phyloP scores from a whole-genome alignment of 2,797 vertebrate species.

The Lateolabrax maculatus region DNA sequence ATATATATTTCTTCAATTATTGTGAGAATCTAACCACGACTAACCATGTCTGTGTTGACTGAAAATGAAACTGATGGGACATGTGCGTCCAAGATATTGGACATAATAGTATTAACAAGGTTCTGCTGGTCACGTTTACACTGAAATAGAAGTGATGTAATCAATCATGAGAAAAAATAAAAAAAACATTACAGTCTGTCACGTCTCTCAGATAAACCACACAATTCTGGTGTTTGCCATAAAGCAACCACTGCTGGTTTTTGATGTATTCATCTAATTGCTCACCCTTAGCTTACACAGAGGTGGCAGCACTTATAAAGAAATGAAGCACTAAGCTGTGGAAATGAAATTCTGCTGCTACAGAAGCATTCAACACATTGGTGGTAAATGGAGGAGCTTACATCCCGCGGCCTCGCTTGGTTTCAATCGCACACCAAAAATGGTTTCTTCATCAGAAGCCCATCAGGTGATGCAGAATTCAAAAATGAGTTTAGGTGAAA shows the following conservation, averaged over 20 bases:
- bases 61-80: too few relatives aligned
- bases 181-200: background rate
- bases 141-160: background rate
- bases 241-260: background rate
- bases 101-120: background rate
- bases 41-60: too few relatives aligned
- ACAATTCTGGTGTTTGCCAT: background rate
- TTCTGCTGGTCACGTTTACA: background rate
- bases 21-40: too few relatives aligned
- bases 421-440: background rate
- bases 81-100: background rate
- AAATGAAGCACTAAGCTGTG: background rate
- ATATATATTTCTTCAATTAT: too few relatives aligned
- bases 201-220: background rate
- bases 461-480: background rate
- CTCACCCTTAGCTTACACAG: background rate
- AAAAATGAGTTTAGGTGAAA: conserved; percentile 5
- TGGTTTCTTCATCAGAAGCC: conserved; percentile 8
- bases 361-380: background rate
- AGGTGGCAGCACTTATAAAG: too few relatives aligned
- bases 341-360: background rate
- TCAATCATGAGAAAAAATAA: background rate
- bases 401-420: too few relatives aligned
- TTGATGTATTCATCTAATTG: background rate
- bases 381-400: background rate